Evolutionary conservation across 2,888 invertebrate genomes (phyloP), one percentile per base, ranked within the genome.

Genomic region (Diplolepis rosae): DNA sequence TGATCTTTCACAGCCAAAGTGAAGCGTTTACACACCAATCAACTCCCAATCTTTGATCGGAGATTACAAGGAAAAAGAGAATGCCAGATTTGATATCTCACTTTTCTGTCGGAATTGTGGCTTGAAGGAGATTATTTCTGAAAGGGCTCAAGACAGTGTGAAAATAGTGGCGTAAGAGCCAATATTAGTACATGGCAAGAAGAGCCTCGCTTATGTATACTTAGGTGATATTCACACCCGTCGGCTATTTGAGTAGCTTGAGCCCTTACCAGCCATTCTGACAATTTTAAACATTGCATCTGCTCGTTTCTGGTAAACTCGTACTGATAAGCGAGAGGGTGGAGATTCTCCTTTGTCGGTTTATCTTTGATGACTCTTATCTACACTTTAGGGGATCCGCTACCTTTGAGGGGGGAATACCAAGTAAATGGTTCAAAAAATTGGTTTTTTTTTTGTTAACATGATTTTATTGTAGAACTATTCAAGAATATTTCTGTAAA

Each of bases 1-100:
- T 70, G 75, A 74, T 78, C 74, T 78, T 77, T 81, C 79, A 75
- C 75, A 73, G 75, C 73, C 71, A 66, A 66, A 70, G 69, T 68
- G 48, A 61, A 71, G 52, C 69, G 69, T 74, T 76, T 73, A 70
- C 70, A 73, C 71, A 71, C 73, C 73, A 72, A 74, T 74, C 73
- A 54, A 42, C 50, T 68, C 68, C 71, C 72, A 70, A 72, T 74
- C 69, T 24, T 50, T 65, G 48, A 72, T 74, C 68, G 69, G 70
- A 70, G 70, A 70, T 72, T 76, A 74, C 72, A 70, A 52, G 69
- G 75, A 69, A 71, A 73, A 67, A 72, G 75, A 76, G 72, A 74
- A 71, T 76, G 71, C 72, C 74, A 72, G 73, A 69, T 76, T 76
- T 75, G 74, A 48, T 48, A 48, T 22, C 48, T 74, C 71, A 74